Evolutionary conservation across 2,888 invertebrate species (phyloP).

Genomic region (Caenorhabditis japonica): DNA sequence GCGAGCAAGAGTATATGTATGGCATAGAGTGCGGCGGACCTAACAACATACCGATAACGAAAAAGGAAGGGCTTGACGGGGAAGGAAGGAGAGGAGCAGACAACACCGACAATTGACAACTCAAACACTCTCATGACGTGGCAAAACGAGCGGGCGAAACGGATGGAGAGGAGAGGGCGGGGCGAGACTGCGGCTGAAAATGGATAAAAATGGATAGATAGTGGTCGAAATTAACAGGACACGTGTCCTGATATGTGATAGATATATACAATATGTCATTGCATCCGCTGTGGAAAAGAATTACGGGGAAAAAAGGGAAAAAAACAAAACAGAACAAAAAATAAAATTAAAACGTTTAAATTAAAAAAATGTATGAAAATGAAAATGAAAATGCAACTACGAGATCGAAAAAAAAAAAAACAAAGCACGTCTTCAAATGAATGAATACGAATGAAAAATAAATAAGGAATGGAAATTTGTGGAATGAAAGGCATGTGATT

Average conservation of each 20-base stretch:
- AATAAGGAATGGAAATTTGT: conserved; percentile 17
- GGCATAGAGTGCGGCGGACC: too few species aligned
- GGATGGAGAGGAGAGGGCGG: neutral
- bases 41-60: neutral
- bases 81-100: conserved; percentile 5
- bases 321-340: neutral
- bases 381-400: conserved; percentile 35
- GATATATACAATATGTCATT: conserved; percentile 53
- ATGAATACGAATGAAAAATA: conserved; percentile 3
- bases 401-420: conserved; percentile 26
- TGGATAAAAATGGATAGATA: neutral
- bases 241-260: conserved; percentile 32
- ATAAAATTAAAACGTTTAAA: too few species aligned
- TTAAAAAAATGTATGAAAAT: neutral
- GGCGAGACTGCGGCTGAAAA: conserved; percentile 6
- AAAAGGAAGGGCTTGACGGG: neutral
- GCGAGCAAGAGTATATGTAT: too few species aligned
- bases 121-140: conserved; percentile 19
- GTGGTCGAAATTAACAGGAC: neutral
- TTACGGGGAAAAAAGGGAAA: conserved; percentile 1
- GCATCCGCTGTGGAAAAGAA: conserved; percentile 15
- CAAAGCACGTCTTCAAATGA: conserved; percentile 5
- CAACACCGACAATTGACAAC: neutral
- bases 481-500: too few species aligned
- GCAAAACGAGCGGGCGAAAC: conserved; percentile 1